Evolutionary conservation across 2,888 invertebrate genomes (phyloP).

Genomic region (Aporophyla nigra): DNA sequence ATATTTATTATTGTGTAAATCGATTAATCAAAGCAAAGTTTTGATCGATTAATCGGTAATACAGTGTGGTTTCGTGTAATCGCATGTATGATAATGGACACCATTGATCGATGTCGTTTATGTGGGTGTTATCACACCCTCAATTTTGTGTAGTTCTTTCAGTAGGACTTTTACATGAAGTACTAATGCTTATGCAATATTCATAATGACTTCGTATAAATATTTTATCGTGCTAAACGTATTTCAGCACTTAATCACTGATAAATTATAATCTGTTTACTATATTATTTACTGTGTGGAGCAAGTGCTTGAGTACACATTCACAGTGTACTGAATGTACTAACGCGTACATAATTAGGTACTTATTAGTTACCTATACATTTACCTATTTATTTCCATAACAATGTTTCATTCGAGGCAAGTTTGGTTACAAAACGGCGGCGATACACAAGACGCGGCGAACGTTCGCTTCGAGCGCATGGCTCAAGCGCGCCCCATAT

Average conservation of each 20-base stretch:
- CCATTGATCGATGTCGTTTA: background rate
- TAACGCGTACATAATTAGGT: background rate
- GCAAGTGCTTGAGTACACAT: slow-evolving; percentile 32
- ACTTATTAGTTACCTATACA: background rate
- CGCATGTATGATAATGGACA: too few species aligned
- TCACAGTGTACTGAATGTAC: slow-evolving; percentile 23
- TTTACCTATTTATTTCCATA: background rate
- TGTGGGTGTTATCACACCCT: background rate
- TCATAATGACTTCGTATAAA: background rate
- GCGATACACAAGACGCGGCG: too few species aligned
- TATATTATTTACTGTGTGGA: slow-evolving; percentile 38
- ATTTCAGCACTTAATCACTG: slow-evolving; percentile 25
- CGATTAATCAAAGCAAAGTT: background rate
- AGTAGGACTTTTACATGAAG: background rate
- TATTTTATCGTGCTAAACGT: slow-evolving; percentile 8
- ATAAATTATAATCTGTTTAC: slow-evolving; percentile 45
- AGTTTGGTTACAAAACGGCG: too few species aligned
- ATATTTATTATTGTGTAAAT: background rate
- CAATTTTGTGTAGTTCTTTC: background rate
- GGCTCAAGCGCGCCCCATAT: too few species aligned
- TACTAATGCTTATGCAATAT: background rate
- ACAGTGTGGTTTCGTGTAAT: background rate
- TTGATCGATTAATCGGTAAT: background rate
- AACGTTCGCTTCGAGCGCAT: too few species aligned
- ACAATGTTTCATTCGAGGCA: too few species aligned